These are phyloP conservation scores for Zapus hudsonius DNA, from an alignment of 2,113 vertebrate species.

Conservation along the genomic window DNA sequence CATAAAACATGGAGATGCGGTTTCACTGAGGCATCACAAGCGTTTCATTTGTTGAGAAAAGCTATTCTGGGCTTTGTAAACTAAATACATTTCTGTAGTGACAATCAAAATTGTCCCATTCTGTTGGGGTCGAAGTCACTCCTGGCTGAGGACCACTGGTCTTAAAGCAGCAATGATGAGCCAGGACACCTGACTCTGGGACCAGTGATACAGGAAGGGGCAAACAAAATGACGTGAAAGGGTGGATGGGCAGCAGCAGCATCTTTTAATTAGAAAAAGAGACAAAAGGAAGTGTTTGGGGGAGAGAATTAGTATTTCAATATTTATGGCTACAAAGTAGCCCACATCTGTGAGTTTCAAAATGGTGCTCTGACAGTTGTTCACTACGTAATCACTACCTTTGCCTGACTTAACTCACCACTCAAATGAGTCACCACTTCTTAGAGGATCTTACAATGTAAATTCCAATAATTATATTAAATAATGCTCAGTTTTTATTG, in stretches of 20 bases:
- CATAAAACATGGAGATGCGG: not conserved
- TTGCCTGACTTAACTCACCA: not conserved
- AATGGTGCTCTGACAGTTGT: not conserved
- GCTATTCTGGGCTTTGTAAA: not conserved
- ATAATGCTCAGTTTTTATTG: conserved; percentile 34
- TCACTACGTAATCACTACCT: not conserved
- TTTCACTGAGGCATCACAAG: not conserved
- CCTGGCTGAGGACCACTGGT: not conserved
- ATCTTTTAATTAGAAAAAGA: not conserved
- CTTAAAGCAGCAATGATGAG: not conserved
- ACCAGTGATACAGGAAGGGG: not conserved
- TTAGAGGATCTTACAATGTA: not conserved
- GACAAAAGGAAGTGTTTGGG: not conserved
- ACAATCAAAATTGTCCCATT: not conserved
- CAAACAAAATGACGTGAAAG: not conserved
- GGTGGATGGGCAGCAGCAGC: no score
- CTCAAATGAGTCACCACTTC: not conserved
- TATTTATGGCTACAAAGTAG: not conserved
- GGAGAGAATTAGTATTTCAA: not conserved
- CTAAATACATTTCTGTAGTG: not conserved
- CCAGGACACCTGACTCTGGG: not conserved
- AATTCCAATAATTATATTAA: not conserved
- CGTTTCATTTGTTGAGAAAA: not conserved
- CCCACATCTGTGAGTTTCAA: not conserved
- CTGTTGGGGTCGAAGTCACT: not conserved